Base-by-base conservation (phyloP, 2,888 invertebrate genomes). In the Beris morrisii region DNA sequence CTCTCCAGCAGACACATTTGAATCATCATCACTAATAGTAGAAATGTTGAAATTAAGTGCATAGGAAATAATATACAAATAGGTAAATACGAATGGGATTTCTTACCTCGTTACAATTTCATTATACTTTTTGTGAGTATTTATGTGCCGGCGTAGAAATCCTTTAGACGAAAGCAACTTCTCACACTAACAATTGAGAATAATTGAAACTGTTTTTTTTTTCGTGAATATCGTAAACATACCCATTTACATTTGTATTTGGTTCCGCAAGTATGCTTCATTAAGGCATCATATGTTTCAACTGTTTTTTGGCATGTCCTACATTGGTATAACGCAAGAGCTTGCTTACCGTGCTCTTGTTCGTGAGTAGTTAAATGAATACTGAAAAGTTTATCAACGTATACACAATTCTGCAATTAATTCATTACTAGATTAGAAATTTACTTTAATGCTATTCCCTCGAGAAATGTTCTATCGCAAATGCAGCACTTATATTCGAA, bases 91-190 rank as follows among this genome's bases (percentile, higher is more conserved):
- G 22, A 22, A 22, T 3, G 22, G 22, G 3, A 22, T 22, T 22
- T 38, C 22, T 52, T 43, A 61, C 61, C 52, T 52, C 32, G 4
- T 3, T 5, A 38, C n/a, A 32, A 50, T 22, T 52, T 31, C 50
- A 15, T 61, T 61, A 11, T 61, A 61, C 15, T 61, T 61, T 52
- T 38, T 61, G 22, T 61, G 61, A 5, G 61, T 61, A 32, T 61
- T 61, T 32, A 61, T 38, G 22, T 61, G 61, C 3, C 61, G 9
- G 6, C 30, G 50, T 22, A 38, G 50, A 38, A 61, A 61, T 38
- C 61, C 61, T 12, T 13, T 5, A 2, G 61, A 61, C 22, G 61
- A 61, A 38, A 61, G 38, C n/a, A n/a, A 15, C 22, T 45, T 50
- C 7, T 50, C 61, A 15, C 61, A 61, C 50, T 58, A 52, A 48